These are phyloP conservation scores for Haemorhous mexicanus DNA, from an alignment of 2,113 vertebrate species.

Conservation along the genomic window DNA sequence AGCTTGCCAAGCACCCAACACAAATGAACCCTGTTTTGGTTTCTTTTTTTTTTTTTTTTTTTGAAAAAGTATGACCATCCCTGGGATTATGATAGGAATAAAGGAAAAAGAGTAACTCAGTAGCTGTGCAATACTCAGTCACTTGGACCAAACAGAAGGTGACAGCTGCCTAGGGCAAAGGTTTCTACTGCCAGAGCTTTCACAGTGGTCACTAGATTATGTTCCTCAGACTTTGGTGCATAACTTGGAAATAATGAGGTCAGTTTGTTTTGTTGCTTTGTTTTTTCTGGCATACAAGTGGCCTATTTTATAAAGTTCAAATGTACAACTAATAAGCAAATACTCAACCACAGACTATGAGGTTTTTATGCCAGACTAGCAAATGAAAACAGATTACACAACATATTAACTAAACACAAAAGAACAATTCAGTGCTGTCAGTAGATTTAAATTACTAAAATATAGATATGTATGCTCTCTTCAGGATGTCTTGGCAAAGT, in stretches of 20 bases:
- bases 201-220: background rate
- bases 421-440: background rate
- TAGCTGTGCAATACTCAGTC: background rate
- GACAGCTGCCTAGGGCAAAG: background rate
- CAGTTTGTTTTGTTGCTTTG: background rate
- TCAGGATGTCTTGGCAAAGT: background rate
- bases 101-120: background rate
- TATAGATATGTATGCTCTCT: background rate
- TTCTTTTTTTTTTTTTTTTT: background rate
- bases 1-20: background rate
- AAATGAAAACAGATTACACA: background rate
- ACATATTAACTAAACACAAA: background rate
- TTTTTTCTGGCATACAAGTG: background rate
- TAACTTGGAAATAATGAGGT: conserved; percentile 19
- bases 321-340: background rate
- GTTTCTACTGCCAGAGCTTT: conserved; percentile 15
- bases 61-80: background rate
- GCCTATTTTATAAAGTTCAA: conserved; percentile 15
- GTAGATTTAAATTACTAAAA: background rate
- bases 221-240: background rate
- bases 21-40: background rate
- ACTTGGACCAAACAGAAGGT: background rate
- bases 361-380: background rate
- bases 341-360: background rate
- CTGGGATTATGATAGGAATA: background rate